phyloP scores from a whole-genome alignment of 2,888 invertebrate genomes.

The Sceliomorpha sp. region DNA sequence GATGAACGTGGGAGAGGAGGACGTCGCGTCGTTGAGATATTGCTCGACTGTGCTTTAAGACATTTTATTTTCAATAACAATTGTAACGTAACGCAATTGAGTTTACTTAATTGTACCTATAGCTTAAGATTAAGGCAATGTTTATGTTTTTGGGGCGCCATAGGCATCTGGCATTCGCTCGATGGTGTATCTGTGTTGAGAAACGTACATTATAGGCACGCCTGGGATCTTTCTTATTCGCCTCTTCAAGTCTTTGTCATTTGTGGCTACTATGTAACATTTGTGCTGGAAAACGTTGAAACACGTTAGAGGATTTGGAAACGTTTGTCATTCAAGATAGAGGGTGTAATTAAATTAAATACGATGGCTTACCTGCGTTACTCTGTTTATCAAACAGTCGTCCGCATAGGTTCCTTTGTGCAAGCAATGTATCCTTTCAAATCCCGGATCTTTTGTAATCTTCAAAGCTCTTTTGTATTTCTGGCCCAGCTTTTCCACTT shows the following conservation, averaged over 20 bases:
- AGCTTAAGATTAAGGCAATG: not conserved
- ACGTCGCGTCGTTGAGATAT: too few species aligned
- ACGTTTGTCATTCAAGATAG: conserved; percentile 3
- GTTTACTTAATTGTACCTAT: too few species aligned
- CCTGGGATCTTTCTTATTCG: conserved; percentile 98
- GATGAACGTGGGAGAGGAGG: too few species aligned
- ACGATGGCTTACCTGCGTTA: conserved; percentile 86
- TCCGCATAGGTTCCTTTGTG: conserved; percentile 99
- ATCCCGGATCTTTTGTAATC: conserved; percentile 96
- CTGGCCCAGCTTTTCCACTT: conserved; percentile 97
- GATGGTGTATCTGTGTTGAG: conserved; percentile 95
- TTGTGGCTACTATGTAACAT: conserved; percentile 99
- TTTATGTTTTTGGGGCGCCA: conserved; percentile 89
- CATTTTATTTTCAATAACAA: conserved; percentile 2
- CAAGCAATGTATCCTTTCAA: conserved; percentile 94
- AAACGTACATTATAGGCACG: conserved; percentile 99
- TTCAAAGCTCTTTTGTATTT: conserved; percentile 97
- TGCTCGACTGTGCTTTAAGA: too few species aligned
- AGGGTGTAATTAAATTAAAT: not conserved
- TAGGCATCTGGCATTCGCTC: conserved; percentile 99
- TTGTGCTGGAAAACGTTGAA: conserved; percentile 90
- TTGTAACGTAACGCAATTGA: too few species aligned
- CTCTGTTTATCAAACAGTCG: conserved; percentile 97
- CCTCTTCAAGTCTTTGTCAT: conserved; percentile 97
- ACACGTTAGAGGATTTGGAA: not conserved